phyloP scores from a whole-genome alignment of 2,797 vertebrate genomes.

The Hypotaenidia philippensis region DNA sequence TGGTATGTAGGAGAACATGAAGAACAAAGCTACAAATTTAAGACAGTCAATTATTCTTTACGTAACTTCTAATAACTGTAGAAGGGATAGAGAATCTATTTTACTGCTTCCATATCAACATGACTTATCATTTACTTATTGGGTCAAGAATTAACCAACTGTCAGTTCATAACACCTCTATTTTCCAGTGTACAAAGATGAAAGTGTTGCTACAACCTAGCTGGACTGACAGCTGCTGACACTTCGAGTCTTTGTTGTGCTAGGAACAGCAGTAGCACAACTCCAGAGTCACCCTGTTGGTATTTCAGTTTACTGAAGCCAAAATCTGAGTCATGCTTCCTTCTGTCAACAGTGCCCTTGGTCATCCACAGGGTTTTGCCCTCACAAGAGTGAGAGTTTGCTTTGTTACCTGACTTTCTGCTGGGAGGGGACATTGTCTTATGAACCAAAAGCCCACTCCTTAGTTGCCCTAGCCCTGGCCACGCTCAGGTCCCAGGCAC shows the following conservation, averaged over 20 bases:
- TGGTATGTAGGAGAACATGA: not conserved
- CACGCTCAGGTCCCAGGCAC: not conserved
- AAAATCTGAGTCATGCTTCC: not conserved
- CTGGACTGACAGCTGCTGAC: not conserved
- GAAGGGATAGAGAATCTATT: not conserved
- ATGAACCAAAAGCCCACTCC: rapidly evolving
- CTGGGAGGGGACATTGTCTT: not conserved
- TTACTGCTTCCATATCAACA: not conserved
- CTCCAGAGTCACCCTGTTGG: not conserved
- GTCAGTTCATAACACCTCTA: not conserved
- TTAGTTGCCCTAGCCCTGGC: not conserved
- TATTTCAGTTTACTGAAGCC: not conserved
- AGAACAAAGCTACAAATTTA: not conserved
- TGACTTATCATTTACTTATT: not conserved
- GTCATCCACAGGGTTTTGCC: not conserved
- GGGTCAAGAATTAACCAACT: not conserved
- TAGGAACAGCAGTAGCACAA: not conserved
- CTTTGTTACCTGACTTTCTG: not conserved
- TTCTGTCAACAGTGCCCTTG: not conserved
- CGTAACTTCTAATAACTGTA: not conserved
- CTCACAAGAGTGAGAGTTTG: not conserved
- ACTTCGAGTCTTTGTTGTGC: not conserved
- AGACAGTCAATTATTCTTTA: not conserved
- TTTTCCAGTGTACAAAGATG: not conserved
- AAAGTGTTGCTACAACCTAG: not conserved